phyloP scores from a whole-genome alignment of 2,113 vertebrate genomes.

The Rallus limicola region DNA sequence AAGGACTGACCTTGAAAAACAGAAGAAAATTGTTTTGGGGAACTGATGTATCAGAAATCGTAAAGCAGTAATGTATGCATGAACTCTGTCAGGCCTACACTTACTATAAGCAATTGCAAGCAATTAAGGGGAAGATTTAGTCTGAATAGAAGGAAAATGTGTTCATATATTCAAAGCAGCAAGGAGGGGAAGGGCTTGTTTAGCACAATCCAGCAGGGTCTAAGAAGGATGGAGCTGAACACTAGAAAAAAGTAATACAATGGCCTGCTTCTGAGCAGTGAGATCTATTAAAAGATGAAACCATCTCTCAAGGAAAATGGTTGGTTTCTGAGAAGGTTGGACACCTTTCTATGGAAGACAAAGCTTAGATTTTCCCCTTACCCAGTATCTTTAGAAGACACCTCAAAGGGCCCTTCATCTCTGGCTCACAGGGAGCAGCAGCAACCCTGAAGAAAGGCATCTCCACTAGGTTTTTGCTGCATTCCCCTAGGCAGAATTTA shows the following conservation, averaged over 20 bases:
- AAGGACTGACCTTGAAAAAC: neutral
- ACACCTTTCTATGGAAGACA: neutral
- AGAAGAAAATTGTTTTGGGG: slow-evolving; percentile 31
- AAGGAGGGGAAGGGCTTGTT: neutral
- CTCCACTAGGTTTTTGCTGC: neutral
- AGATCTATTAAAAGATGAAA: slow-evolving; percentile 16
- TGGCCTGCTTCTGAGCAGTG: neutral
- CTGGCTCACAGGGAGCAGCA: neutral
- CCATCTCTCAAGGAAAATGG: neutral
- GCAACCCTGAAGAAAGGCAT: neutral
- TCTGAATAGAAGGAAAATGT: slow-evolving; percentile 16
- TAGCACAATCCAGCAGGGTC: neutral
- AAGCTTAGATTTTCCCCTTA: neutral
- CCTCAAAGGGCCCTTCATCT: neutral
- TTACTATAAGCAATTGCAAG: slow-evolving; percentile 38
- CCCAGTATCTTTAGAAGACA: neutral
- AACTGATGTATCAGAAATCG: slow-evolving; percentile 31
- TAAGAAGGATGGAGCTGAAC: slow-evolving; percentile 4
- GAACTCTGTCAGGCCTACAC: slow-evolving; percentile 26
- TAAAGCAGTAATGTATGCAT: slow-evolving; percentile 18
- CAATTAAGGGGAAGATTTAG: slow-evolving; percentile 41
- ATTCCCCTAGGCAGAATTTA: neutral
- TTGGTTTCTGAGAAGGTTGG: neutral
- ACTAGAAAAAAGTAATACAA: slow-evolving; percentile 7
- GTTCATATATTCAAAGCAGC: slow-evolving; percentile 15